Base-by-base conservation (phyloP, 30 jellyfish, hydroid and myxozoan species). In the Aurelia aurita complex sp. Pacific region DNA sequence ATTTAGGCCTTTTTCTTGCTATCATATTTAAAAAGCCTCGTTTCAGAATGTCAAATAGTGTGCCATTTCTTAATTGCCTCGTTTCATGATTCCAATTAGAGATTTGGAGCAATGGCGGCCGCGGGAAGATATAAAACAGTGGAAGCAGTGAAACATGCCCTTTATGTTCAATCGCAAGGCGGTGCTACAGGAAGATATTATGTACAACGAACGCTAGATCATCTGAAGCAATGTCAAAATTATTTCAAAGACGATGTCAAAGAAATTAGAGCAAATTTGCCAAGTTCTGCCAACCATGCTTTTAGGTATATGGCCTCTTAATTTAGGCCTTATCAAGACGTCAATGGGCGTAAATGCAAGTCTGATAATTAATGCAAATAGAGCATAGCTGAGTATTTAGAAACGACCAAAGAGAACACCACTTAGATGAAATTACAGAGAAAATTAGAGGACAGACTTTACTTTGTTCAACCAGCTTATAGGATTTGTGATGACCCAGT, bases 151-250 rank as follows among this genome's bases (percentile, higher is more conserved):
- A 84, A 84, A 33, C 52, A 64, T 19, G 93, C 93, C 9, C 76
- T 84, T 73, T 57, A 74, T 71, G 65, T 12, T 1, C 93, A 84
- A 43, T 73, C 93, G 0, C 80, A 84, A 18, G 93, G 93, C 17
- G 93, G 93, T 7, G 82, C 82, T 10, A 10, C 75, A 50, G 93
- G 93, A 34, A 74, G 82, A 51, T 84, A 16, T 72, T 84, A 84
- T 64, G 93, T 84, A 50, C 93, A 84, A 55, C 43, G 93, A 74
- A 84, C 93, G 16, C 50, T 73, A 50, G 93, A 84, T 12, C 93
- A 84, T 59, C 50, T 84, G 78, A 66, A 73, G 52, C 87, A 84
- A 50, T 84, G 93, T 50, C 84, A 73, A 1, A 83, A 84, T 64
- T 72, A 62, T 73, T 84, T 84, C 61, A 84, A 42, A 52, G 82